Evolutionary conservation across 2,113 vertebrate genomes (phyloP).

Genomic region (Hirundichthys speculiger): DNA sequence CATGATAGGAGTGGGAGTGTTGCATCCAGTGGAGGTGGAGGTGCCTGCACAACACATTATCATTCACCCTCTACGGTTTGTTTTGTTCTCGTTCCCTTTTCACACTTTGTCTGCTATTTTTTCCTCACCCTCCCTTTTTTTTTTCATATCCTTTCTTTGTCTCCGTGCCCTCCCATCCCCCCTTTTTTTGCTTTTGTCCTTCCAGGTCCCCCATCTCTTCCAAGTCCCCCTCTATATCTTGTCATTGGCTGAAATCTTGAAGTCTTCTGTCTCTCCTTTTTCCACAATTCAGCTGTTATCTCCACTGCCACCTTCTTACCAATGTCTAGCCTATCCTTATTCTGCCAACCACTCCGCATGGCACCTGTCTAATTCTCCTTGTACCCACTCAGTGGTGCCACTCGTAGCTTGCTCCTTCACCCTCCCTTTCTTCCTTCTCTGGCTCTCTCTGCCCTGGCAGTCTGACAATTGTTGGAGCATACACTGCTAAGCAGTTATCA

Average conservation of each 20-base stretch:
- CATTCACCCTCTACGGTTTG: constrained; percentile 60
- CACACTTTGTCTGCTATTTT: constrained; percentile 61
- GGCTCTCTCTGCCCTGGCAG: constrained; percentile 73
- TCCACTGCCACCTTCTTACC: constrained; percentile 64
- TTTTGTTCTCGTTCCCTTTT: constrained; percentile 66
- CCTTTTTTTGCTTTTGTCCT: constrained; percentile 39
- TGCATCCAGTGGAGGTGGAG: constrained; percentile 69
- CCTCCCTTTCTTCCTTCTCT: constrained; percentile 65
- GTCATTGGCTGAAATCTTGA: constrained; percentile 65
- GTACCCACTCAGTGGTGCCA: constrained; percentile 75
- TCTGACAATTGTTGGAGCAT: constrained; percentile 77
- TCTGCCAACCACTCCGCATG: constrained; percentile 65
- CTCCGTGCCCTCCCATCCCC: constrained; percentile 5
- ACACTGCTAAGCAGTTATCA: constrained; percentile 79
- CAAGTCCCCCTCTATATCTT: constrained; percentile 39
- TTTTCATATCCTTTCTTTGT: constrained; percentile 44
- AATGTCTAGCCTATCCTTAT: constrained; percentile 58
- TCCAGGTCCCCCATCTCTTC: constrained; percentile 23
- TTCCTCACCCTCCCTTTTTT: constrained; percentile 13
- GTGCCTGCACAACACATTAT: constrained; percentile 66
- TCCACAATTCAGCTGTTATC: constrained; percentile 62
- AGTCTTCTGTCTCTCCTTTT: constrained; percentile 51
- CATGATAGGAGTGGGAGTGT: constrained; percentile 67
- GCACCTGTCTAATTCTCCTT: constrained; percentile 76
- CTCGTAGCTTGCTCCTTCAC: constrained; percentile 72